Conservation (phyloP, 2,888 invertebrate genomes). For the Drosophila mimetica region DNA sequence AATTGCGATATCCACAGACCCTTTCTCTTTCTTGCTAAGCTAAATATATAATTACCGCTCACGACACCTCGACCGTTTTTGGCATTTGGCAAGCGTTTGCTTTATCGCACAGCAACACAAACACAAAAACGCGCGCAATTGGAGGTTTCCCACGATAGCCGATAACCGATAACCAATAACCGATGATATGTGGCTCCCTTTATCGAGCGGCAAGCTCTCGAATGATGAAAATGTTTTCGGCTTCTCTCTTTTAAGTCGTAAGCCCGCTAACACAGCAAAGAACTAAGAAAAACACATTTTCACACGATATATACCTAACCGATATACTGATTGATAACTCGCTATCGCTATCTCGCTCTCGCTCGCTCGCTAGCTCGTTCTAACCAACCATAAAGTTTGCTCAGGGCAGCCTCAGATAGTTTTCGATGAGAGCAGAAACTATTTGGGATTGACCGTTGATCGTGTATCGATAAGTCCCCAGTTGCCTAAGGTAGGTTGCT, state of each 20-base stretch:
- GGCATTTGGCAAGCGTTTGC: slow-evolving; percentile 59
- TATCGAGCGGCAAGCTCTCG: not conserved
- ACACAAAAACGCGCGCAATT: slow-evolving; percentile 16
- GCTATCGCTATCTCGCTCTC: slow-evolving; percentile 65
- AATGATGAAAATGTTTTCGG: not conserved
- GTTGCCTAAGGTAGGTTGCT: slow-evolving; percentile 68
- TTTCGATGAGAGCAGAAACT: slow-evolving; percentile 40
- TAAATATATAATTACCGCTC: slow-evolving; percentile 16
- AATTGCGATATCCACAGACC: slow-evolving; percentile 11
- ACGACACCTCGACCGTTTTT: slow-evolving; percentile 22
- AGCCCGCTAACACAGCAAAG: slow-evolving; percentile 18
- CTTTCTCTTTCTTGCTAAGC: slow-evolving; percentile 13
- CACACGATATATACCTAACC: slow-evolving; percentile 27
- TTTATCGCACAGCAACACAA: slow-evolving; percentile 56
- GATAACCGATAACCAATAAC: slow-evolving; percentile 10
- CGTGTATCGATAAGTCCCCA: slow-evolving; percentile 35
- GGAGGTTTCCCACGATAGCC: slow-evolving; percentile 5
- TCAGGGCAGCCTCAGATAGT: slow-evolving; percentile 53
- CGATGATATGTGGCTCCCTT: slow-evolving; percentile 6
- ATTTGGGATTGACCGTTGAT: slow-evolving; percentile 48
- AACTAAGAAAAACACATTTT: slow-evolving; percentile 20
- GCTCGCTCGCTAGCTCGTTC: slow-evolving; percentile 70
- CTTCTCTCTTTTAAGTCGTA: slow-evolving; percentile 10
- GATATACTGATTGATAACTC: slow-evolving; percentile 45
- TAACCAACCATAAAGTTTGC: slow-evolving; percentile 35